These are phyloP conservation scores for Cyprinodon variegatus DNA, from an alignment of 2,113 vertebrate species.

Conservation along the genomic window DNA sequence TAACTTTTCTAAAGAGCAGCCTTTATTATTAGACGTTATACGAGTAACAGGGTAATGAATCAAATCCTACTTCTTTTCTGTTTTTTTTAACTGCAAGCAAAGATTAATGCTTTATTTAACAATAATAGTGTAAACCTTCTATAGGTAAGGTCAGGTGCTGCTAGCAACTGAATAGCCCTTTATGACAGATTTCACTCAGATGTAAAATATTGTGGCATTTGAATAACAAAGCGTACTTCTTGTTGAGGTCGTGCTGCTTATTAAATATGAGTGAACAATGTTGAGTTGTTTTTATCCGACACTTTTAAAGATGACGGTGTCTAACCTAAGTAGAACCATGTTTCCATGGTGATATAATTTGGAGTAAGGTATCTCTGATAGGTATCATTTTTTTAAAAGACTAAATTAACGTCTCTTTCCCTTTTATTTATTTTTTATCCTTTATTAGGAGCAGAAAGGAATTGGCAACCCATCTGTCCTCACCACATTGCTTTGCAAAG, in stretches of 20 bases:
- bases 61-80: too few relatives aligned
- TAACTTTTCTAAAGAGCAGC: too few relatives aligned
- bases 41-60: too few relatives aligned
- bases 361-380: conserved; percentile 74
- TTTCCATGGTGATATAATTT: conserved; percentile 75
- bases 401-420: conserved; percentile 61
- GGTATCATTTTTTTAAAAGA: conserved; percentile 62
- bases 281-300: conserved; percentile 23
- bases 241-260: background rate
- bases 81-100: too few relatives aligned
- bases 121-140: too few relatives aligned
- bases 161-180: background rate
- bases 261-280: conserved; percentile 16
- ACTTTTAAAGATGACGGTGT: conserved; percentile 28
- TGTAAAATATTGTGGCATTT: too few relatives aligned
- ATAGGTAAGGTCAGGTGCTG: background rate
- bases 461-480: conserved; percentile 46
- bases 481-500: conserved; percentile 48
- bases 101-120: too few relatives aligned
- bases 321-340: conserved; percentile 41
- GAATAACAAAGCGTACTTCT: background rate
- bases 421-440: conserved; percentile 44
- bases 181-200: too few relatives aligned
- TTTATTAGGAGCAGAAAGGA: conserved; percentile 27
- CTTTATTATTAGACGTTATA: too few relatives aligned